Evolutionary conservation across 1,140 invertebrate species (phyloP).

Genomic region (Uloborus diversus): DNA sequence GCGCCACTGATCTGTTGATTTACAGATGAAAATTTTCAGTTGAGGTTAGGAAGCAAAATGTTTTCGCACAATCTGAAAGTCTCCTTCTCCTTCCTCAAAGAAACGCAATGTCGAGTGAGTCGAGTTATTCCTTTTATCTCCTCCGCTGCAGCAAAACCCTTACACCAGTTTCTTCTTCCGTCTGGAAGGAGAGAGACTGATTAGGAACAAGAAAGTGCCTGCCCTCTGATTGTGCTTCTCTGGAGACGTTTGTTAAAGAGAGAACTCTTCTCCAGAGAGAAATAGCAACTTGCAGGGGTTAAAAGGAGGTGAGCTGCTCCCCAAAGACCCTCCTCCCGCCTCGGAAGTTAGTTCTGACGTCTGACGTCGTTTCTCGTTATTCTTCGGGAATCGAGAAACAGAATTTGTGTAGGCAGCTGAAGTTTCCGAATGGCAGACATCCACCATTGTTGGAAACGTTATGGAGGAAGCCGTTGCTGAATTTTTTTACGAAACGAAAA

Average conservation of each 20-base stretch:
- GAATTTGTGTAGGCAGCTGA: neutral
- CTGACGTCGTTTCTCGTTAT: neutral
- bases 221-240: neutral
- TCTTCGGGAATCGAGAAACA: neutral
- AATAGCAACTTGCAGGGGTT: neutral
- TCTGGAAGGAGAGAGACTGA: neutral
- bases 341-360: neutral
- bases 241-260: neutral
- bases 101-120: too few species aligned
- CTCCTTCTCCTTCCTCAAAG: too few species aligned
- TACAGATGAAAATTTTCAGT: too few species aligned
- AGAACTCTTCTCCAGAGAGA: neutral
- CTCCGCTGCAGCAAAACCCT: too few species aligned
- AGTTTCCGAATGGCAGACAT: neutral
- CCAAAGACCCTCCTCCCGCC: neutral
- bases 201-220: neutral
- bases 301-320: neutral
- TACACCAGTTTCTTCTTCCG: neutral
- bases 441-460: too few species aligned
- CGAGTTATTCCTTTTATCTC: too few species aligned
- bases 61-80: too few species aligned
- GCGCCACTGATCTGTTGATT: too few species aligned
- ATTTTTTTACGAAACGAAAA: too few species aligned
- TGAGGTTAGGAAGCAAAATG: too few species aligned
- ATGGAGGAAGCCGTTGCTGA: too few species aligned